Percentiles rank a stretch among this genome's conserved stretches.
Conservation (phyloP, 2,113 vertebrate genomes). For the Microcebus lehilahytsara region DNA sequence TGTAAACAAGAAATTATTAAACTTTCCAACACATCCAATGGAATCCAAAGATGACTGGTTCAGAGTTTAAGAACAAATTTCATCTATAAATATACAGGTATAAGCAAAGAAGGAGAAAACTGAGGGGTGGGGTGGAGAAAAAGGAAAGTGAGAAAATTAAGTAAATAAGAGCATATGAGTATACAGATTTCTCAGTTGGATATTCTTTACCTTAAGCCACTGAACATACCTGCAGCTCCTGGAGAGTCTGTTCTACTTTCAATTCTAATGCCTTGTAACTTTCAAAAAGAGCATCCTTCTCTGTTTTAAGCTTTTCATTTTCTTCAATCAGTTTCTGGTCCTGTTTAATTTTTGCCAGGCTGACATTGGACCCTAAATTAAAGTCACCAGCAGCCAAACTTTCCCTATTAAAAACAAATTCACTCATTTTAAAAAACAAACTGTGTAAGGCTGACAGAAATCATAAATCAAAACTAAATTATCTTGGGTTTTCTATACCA, state of each 20-base stretch:
- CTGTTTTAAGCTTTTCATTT: constrained; percentile 80
- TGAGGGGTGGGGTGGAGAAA: background rate
- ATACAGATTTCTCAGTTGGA: background rate
- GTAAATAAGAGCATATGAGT: background rate
- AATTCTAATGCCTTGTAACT: constrained; percentile 75
- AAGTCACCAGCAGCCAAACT: constrained; percentile 53
- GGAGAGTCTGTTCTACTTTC: constrained; percentile 72
- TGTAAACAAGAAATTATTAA: constrained; percentile 34
- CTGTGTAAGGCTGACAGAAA: background rate
- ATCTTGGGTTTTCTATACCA: background rate
- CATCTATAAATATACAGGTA: background rate
- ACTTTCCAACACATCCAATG: constrained; percentile 21
- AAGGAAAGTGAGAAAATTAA: background rate
- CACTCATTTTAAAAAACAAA: constrained; percentile 52
- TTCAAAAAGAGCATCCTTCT: constrained; percentile 73
- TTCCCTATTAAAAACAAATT: constrained; percentile 78
- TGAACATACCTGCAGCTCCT: constrained; percentile 81
- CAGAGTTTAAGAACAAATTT: background rate
- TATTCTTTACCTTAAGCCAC: background rate
- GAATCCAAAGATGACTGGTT: constrained; percentile 33
- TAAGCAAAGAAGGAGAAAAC: background rate
- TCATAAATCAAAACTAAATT: constrained; percentile 48
- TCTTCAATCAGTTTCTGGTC: constrained; percentile 81
- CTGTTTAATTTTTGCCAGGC: constrained; percentile 70
- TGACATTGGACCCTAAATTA: constrained; percentile 65